Evolutionary conservation across 2,797 vertebrate species (phyloP).

Genomic region (Mus minutoides): DNA sequence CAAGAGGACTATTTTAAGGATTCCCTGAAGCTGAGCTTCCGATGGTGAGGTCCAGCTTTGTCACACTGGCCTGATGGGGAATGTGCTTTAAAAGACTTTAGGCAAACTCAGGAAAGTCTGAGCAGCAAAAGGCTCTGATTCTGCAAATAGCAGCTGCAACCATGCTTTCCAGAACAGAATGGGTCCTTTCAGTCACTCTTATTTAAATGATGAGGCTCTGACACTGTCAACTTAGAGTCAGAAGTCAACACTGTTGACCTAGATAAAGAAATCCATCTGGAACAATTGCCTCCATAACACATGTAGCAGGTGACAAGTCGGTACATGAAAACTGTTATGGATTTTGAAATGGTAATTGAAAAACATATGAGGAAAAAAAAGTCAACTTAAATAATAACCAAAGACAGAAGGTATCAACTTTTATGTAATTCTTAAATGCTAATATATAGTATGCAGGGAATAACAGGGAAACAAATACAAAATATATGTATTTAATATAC

Average conservation of each 20-base stretch:
- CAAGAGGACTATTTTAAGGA: conserved; percentile 75
- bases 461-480: background rate
- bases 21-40: conserved; percentile 71
- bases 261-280: background rate
- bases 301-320: background rate
- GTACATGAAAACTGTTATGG: background rate
- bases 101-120: conserved; percentile 36
- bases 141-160: conserved; percentile 34
- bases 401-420: background rate
- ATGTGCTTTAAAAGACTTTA: conserved; percentile 65
- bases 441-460: background rate
- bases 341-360: background rate
- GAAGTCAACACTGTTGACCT: background rate
- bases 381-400: conserved; percentile 22
- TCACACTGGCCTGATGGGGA: conserved; percentile 28
- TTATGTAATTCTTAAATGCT: background rate
- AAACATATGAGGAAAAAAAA: background rate
- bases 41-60: conserved; percentile 60
- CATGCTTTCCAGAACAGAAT: conserved; percentile 23
- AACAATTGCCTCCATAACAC: background rate
- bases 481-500: background rate
- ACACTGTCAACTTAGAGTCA: background rate
- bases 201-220: background rate
- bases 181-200: conserved; percentile 1
- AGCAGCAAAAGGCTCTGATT: conserved; percentile 25